Percentiles rank a stretch among this genome's conserved stretches.
These are phyloP conservation scores for Habrosyne pyritoides DNA, from an alignment of 2,888 invertebrate genomes.

Conservation along the genomic window DNA sequence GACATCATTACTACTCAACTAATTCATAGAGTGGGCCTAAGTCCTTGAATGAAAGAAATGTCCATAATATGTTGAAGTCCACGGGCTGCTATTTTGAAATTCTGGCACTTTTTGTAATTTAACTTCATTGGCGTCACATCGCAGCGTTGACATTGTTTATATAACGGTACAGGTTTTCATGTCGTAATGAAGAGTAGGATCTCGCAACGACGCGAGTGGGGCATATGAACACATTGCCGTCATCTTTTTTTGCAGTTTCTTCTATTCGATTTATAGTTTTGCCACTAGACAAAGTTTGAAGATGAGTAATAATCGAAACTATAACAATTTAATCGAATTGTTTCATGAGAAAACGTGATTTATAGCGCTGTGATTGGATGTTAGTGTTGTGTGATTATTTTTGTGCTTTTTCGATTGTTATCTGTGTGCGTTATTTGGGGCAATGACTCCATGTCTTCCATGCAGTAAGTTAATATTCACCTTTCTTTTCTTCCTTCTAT, in stretches of 20 bases:
- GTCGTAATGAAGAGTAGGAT: conserved; percentile 51
- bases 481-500: not conserved
- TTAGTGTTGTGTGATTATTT: not conserved
- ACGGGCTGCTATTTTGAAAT: not conserved
- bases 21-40: not conserved
- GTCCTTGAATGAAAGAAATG: not conserved
- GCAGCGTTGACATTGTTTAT: conserved; percentile 56
- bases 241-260: conserved; percentile 37
- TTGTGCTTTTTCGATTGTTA: not conserved
- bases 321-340: not conserved
- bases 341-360: not conserved
- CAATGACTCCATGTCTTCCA: not conserved
- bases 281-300: conserved; percentile 21
- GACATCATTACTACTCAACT: not conserved
- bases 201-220: conserved; percentile 47
- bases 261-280: conserved; percentile 31
- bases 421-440: not conserved
- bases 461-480: not conserved
- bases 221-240: conserved; percentile 30
- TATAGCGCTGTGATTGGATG: not conserved
- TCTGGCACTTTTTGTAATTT: not conserved
- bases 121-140: conserved; percentile 8
- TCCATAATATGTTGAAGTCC: too few species aligned
- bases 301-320: conserved; percentile 3
- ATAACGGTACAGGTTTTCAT: conserved; percentile 50